Conservation (phyloP, 2,888 invertebrate genomes). For the Phyllotreta striolata region DNA sequence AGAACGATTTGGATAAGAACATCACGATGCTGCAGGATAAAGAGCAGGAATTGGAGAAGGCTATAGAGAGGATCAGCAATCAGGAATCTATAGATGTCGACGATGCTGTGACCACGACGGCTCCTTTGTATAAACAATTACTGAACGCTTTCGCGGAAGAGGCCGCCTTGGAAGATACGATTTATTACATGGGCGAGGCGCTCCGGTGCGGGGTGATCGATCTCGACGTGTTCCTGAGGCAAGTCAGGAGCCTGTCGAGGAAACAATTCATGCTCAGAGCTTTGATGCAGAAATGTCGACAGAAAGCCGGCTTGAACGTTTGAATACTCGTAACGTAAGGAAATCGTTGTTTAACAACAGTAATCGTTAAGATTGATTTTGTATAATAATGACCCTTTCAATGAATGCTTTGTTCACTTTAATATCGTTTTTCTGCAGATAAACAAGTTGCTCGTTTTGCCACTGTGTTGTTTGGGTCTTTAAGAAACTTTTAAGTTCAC, state of each 20-base stretch:
- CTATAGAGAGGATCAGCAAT: conserved; percentile 77
- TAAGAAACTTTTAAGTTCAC: too few species aligned
- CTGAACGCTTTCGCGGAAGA: conserved; percentile 96
- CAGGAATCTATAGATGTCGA: conserved; percentile 90
- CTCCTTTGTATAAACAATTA: conserved; percentile 94
- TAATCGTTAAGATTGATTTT: too few species aligned
- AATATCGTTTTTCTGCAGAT: too few species aligned
- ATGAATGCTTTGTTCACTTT: too few species aligned
- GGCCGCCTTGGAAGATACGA: conserved; percentile 97
- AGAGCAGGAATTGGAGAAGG: conserved; percentile 83
- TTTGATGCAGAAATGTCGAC: conserved; percentile 95
- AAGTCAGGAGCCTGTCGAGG: conserved; percentile 93
- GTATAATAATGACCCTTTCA: too few species aligned
- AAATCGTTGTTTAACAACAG: too few species aligned
- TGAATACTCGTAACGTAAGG: conserved; percentile 49
- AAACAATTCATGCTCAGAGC: conserved; percentile 96
- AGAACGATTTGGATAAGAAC: conserved; percentile 85
- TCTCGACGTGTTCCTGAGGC: conserved; percentile 94
- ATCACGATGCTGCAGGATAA: conserved; percentile 85
- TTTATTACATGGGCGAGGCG: conserved; percentile 97
- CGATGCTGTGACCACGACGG: conserved; percentile 95
- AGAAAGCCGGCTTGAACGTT: conserved; percentile 87
- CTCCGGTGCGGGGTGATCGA: conserved; percentile 91
- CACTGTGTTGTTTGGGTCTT: too few species aligned
- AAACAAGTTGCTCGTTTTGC: too few species aligned